Base-by-base conservation (phyloP, 2,113 vertebrate species). In the Phaethon lepturus region DNA sequence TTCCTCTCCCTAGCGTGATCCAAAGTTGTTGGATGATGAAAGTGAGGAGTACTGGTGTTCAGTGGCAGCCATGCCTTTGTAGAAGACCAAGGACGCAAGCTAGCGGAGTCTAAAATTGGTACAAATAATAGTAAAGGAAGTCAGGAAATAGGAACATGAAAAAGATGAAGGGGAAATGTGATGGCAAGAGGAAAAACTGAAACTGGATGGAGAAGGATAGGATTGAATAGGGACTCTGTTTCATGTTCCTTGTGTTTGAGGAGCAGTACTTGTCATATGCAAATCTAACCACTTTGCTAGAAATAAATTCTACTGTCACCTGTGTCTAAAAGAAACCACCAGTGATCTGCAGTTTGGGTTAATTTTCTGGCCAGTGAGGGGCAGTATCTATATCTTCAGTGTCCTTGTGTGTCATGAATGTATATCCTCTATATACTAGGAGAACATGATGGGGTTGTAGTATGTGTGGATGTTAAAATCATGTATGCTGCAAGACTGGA, bases 391-490 rank as follows among this genome's bases (percentile, higher is more conserved):
- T 10, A 23, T 49, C 2, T 53, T 16, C 29, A 69, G 16, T 71
- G 28, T 24, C 49, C 59, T 75, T 80, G 45, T 42, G 23, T 67
- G 40, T 33, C 11, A 2, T n/a, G n/a, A 50, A 25, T 44, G 11
- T 49, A 2, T 72, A 5, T 79, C 50, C 60, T 31, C 7, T 7
- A 1, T 59, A 7, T 28, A 22, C 16, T n/a, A 42, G 25, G 74
- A 72, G 18, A 68, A 49, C 3, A 0, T 25, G 12, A 11, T 68
- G 35, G 49, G 9, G 5, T 56, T 83, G 19, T 62, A 25, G 6
- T 38, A 8, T 2, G 1, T 44, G 20, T 33, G 45, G 12, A 5
- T 69, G 3, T 44, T 86, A 44, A 2, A 72, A 88, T 62, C 0
- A 0, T 40, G 8, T 23, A 33, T 80, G 10, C 17, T 86, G 47